Conservation (phyloP, 2,888 invertebrate species). For the Brachypterus glaber region DNA sequence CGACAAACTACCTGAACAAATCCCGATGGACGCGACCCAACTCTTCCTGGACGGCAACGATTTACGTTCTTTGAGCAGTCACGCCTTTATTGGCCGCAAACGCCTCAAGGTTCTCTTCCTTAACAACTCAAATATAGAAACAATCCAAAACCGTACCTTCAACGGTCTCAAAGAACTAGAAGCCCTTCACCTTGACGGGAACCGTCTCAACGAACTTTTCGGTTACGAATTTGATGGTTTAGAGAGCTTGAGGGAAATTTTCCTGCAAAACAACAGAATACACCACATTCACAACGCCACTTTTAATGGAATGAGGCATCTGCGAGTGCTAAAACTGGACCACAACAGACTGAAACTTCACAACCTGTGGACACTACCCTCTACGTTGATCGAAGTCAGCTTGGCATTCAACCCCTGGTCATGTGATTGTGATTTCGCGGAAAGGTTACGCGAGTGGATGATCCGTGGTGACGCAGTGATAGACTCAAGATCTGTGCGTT, state of each 20-base stretch:
- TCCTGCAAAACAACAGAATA: slow-evolving; percentile 66
- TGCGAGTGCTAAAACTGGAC: slow-evolving; percentile 59
- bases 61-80: slow-evolving; percentile 64
- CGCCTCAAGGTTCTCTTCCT: slow-evolving; percentile 65
- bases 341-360: slow-evolving; percentile 61
- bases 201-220: slow-evolving; percentile 56
- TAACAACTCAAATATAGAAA: slow-evolving; percentile 69
- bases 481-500: slow-evolving; percentile 56
- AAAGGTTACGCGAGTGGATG: slow-evolving; percentile 68
- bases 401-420: slow-evolving; percentile 71
- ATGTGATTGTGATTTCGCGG: slow-evolving; percentile 72
- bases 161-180: slow-evolving; percentile 72
- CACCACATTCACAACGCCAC: slow-evolving; percentile 60
- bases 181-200: slow-evolving; percentile 65
- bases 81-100: slow-evolving; percentile 79
- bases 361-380: slow-evolving; percentile 63
- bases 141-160: slow-evolving; percentile 72
- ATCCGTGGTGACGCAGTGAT: slow-evolving; percentile 55
- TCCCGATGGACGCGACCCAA: slow-evolving; percentile 88
- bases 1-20: slow-evolving; percentile 63
- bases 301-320: slow-evolving; percentile 55
- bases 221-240: slow-evolving; percentile 76
- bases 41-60: slow-evolving; percentile 78
- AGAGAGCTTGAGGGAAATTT: slow-evolving; percentile 60
- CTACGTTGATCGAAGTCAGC: slow-evolving; percentile 53